These are phyloP conservation scores for Frankliniella fusca DNA, from an alignment of 2,888 invertebrate genomes.

Conservation along the genomic window DNA sequence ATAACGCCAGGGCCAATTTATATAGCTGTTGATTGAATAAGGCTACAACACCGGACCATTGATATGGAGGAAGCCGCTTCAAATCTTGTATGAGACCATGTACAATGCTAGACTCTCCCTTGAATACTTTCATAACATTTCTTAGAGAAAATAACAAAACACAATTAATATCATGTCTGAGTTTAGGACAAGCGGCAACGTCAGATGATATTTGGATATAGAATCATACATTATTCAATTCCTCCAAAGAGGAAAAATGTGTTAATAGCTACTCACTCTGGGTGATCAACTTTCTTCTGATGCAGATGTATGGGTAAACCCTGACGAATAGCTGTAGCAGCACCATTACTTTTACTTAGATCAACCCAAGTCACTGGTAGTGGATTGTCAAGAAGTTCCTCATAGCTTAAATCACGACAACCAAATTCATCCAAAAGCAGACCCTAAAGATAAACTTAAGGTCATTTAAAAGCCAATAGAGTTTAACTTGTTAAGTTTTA, in stretches of 20 bases:
- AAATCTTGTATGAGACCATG: constrained; percentile 30
- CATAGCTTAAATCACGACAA: constrained; percentile 36
- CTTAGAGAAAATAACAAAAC: background rate
- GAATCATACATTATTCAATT: too few relatives aligned
- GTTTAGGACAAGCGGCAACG: background rate
- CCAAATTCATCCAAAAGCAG: constrained; percentile 38
- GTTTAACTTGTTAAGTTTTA: background rate
- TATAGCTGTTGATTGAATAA: constrained; percentile 35
- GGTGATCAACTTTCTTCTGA: background rate
- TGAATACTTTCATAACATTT: background rate
- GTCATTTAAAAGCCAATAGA: background rate
- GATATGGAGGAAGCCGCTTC: constrained; percentile 31
- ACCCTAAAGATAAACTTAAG: constrained; percentile 34
- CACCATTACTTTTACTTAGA: constrained; percentile 10
- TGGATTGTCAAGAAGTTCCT: constrained; percentile 33
- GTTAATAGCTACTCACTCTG: background rate
- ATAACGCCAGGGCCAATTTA: constrained; percentile 32
- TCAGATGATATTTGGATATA: background rate
- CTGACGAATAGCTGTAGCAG: background rate
- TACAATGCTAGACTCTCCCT: background rate
- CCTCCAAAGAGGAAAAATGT: too few relatives aligned
- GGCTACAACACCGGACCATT: constrained; percentile 34
- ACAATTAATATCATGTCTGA: background rate
- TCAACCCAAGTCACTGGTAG: constrained; percentile 13
- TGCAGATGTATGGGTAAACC: background rate